Conservation (phyloP, 2,797 vertebrate genomes). For the Muraenolepis orangiensis region DNA sequence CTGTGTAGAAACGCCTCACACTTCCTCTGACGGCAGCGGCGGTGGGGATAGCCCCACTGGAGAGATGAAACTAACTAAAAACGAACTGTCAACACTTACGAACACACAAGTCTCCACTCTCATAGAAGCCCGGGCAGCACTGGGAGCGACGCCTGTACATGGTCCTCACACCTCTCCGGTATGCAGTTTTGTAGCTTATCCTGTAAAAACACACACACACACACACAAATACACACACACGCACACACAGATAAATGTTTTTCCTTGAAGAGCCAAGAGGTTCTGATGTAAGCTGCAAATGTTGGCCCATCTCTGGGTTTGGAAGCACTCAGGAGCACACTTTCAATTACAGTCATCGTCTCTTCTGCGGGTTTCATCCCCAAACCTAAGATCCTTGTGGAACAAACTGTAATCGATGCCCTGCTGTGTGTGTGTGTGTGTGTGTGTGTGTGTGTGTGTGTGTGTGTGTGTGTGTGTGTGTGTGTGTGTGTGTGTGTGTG, state of each 20-base stretch:
- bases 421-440: not conserved
- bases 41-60: not conserved
- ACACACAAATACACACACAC: constrained; percentile 11
- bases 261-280: constrained; percentile 4
- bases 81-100: constrained; percentile 49
- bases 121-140: constrained; percentile 92
- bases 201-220: constrained; percentile 56
- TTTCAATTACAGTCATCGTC: not conserved
- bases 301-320: not conserved
- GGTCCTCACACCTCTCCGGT: constrained; percentile 86
- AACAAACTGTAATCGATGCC: not conserved
- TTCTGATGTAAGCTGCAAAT: not conserved
- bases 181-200: constrained; percentile 94
- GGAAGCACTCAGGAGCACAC: not conserved
- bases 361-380: not conserved
- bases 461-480: not conserved
- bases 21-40: not conserved
- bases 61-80: not conserved
- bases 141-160: constrained; percentile 91
- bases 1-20: not conserved
- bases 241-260: constrained; percentile 2
- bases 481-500: not conserved
- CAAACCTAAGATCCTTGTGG: not conserved
- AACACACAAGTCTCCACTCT: constrained; percentile 86
- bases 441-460: not conserved